These are phyloP conservation scores for Cloeon dipterum DNA, from an alignment of 2,888 invertebrate species.

Conservation along the genomic window DNA sequence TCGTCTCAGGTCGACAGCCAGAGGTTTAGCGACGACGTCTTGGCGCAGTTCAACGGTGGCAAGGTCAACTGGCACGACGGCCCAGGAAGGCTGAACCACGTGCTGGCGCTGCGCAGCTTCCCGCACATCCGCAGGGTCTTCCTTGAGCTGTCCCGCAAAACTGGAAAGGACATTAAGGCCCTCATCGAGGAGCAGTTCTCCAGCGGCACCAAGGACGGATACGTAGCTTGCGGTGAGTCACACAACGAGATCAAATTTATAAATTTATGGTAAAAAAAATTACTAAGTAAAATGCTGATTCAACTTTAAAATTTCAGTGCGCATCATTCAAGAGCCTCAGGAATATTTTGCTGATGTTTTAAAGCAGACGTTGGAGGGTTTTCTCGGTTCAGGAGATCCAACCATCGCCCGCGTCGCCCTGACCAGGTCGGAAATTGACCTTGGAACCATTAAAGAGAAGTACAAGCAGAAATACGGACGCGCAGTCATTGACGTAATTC, in stretches of 20 bases:
- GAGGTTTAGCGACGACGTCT: background rate
- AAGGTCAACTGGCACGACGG: background rate
- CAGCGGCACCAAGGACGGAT: background rate
- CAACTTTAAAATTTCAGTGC: too few species aligned
- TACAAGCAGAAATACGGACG: constrained; percentile 15
- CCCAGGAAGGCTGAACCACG: background rate
- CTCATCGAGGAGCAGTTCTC: background rate
- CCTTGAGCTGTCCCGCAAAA: background rate
- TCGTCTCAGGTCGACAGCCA: background rate
- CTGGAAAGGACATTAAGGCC: background rate
- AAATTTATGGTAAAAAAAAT: too few species aligned
- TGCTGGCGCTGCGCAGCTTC: background rate
- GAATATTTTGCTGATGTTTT: constrained; percentile 18
- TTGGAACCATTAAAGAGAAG: constrained; percentile 18
- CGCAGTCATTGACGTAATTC: constrained; percentile 6
- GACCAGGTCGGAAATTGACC: constrained; percentile 16
- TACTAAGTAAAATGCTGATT: too few species aligned
- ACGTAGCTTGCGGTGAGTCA: background rate
- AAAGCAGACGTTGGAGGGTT: constrained; percentile 16
- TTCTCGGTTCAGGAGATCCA: constrained; percentile 20
- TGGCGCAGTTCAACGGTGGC: background rate
- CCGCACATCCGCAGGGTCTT: background rate
- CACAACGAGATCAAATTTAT: too few species aligned
- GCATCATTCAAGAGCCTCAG: background rate
- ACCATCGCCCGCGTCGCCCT: constrained; percentile 19